These are phyloP conservation scores for Eulemur albifrons DNA, from an alignment of 2,797 vertebrate species.

Conservation along the genomic window DNA sequence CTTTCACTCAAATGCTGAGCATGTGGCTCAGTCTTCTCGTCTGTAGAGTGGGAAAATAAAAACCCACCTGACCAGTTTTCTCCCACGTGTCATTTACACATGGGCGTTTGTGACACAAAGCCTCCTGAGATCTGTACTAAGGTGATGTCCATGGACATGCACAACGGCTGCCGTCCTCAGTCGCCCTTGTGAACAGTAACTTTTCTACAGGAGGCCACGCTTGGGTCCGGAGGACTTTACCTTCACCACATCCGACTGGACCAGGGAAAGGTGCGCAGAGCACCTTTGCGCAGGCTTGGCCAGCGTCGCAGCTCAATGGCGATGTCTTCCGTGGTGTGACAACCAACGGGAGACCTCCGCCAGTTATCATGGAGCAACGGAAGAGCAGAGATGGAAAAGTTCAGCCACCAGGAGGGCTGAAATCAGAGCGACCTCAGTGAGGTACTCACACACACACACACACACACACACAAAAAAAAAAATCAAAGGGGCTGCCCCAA, in stretches of 20 bases:
- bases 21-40: neutral
- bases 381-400: neutral
- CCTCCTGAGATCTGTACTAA: neutral
- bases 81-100: neutral
- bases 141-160: too few species aligned
- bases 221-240: neutral
- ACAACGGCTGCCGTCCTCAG: fast-evolving
- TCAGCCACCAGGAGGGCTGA: neutral
- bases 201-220: neutral
- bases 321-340: fast-evolving
- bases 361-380: neutral
- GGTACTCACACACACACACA: neutral
- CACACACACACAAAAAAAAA: too few species aligned
- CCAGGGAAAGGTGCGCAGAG: neutral
- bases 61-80: neutral
- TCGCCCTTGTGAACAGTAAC: neutral
- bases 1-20: neutral
- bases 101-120: fast-evolving
- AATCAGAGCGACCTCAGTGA: fast-evolving
- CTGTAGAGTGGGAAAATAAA: neutral
- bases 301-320: fast-evolving
- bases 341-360: fast-evolving
- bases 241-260: fast-evolving
- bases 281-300: too few species aligned
- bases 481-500: neutral